Evolutionary conservation across 2,888 invertebrate species (phyloP).

Genomic region (Alviniconcha strummeri): DNA sequence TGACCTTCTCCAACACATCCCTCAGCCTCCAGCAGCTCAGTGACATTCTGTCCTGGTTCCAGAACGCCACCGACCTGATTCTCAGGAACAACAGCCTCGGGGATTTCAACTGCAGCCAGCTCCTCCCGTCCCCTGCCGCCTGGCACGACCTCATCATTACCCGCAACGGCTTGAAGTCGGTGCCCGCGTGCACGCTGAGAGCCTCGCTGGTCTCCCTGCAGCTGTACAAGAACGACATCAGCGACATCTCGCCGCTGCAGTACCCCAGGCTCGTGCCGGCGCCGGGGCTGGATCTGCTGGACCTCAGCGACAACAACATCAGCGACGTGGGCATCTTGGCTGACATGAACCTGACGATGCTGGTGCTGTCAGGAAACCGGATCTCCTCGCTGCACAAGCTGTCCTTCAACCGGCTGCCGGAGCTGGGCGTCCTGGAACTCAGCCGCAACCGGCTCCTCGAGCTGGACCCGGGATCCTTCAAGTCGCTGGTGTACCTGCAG

Average conservation of each 20-base stretch:
- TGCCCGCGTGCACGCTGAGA: slow-evolving; percentile 22
- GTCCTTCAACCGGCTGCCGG: slow-evolving; percentile 15
- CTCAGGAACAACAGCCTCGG: slow-evolving; percentile 9
- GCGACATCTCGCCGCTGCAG: slow-evolving; percentile 21
- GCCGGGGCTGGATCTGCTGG: not conserved
- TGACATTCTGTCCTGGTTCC: slow-evolving; percentile 27
- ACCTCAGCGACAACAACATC: slow-evolving; percentile 24
- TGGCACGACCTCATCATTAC: slow-evolving; percentile 10
- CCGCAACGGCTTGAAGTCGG: not conserved
- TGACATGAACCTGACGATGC: slow-evolving; percentile 5
- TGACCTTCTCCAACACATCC: not conserved
- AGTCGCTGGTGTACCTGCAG: not conserved
- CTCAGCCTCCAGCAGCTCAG: not conserved
- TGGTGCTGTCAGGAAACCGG: slow-evolving; percentile 10
- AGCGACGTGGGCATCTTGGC: slow-evolving; percentile 22
- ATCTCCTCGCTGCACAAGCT: slow-evolving; percentile 17
- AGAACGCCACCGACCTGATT: not conserved
- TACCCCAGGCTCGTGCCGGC: slow-evolving; percentile 24
- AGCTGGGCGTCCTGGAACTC: slow-evolving; percentile 1
- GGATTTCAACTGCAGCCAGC: slow-evolving; percentile 19
- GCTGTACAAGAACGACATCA: slow-evolving; percentile 14
- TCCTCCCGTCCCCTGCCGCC: slow-evolving; percentile 6
- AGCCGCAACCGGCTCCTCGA: slow-evolving; percentile 18
- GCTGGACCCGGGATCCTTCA: slow-evolving; percentile 27
- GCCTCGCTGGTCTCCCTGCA: not conserved